These are phyloP conservation scores for Tor tambroides DNA, from an alignment of 2,113 vertebrate species.

Conservation along the genomic window DNA sequence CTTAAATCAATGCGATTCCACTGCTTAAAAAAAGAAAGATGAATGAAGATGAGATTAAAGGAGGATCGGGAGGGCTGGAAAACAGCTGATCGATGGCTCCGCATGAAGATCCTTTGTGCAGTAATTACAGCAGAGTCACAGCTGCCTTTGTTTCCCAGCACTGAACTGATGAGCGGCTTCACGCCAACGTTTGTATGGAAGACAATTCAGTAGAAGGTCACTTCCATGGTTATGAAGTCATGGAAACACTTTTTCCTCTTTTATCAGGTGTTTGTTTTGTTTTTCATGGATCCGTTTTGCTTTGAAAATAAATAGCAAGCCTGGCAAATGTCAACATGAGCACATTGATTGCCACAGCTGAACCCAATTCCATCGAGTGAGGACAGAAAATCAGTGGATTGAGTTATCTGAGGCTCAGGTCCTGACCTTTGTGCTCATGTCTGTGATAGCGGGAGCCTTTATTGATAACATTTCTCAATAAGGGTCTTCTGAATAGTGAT, in stretches of 20 bases:
- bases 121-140: constrained; percentile 69
- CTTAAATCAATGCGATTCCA: neutral
- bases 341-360: constrained; percentile 45
- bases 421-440: constrained; percentile 38
- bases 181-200: constrained; percentile 56
- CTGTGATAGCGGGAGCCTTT: constrained; percentile 34
- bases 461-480: constrained; percentile 35
- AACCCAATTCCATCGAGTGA: constrained; percentile 35
- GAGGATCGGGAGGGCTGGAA: neutral
- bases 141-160: constrained; percentile 59
- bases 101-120: constrained; percentile 54
- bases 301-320: constrained; percentile 68
- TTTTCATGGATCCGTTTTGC: constrained; percentile 46
- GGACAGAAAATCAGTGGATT: constrained; percentile 30
- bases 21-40: constrained; percentile 23
- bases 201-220: constrained; percentile 68
- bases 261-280: constrained; percentile 44
- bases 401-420: constrained; percentile 29
- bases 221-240: constrained; percentile 61
- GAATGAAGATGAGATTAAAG: constrained; percentile 20
- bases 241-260: constrained; percentile 47
- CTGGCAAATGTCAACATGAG: constrained; percentile 54
- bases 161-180: constrained; percentile 71
- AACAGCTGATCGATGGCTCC: constrained; percentile 26
- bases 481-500: constrained; percentile 17